phyloP scores from a whole-genome alignment of 2,797 vertebrate species.

The Pristis pectinata region DNA sequence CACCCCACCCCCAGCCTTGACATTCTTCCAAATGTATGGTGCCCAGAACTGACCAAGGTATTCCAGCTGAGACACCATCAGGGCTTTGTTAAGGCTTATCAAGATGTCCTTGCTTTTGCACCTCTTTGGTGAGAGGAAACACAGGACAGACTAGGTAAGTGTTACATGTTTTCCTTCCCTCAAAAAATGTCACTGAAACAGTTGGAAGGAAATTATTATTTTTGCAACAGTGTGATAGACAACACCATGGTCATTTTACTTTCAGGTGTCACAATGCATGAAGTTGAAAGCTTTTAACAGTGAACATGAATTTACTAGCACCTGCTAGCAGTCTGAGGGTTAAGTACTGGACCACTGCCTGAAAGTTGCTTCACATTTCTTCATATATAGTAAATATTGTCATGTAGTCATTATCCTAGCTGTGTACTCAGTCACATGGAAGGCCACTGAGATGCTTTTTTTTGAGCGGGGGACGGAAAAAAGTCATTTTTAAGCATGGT shows the following conservation, averaged over 20 bases:
- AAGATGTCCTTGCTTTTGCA: neutral
- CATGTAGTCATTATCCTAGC: slow-evolving; percentile 4
- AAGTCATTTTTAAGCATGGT: neutral
- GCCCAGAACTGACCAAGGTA: neutral
- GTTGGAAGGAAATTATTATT: neutral
- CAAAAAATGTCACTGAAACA: neutral
- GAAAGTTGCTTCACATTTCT: neutral
- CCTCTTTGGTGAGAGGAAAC: neutral
- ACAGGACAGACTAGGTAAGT: neutral
- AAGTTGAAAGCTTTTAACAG: neutral
- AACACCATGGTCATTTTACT: neutral
- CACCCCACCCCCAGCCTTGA: too few relatives aligned
- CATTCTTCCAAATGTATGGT: neutral
- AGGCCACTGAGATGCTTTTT: neutral
- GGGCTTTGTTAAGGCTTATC: neutral
- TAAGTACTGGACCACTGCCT: neutral
- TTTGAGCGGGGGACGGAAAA: neutral
- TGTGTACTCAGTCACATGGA: neutral
- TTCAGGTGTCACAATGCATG: neutral
- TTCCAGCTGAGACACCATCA: neutral
- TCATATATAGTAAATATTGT: neutral
- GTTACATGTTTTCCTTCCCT: neutral
- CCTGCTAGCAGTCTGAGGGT: neutral
- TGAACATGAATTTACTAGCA: neutral
- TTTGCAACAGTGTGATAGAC: neutral